These are phyloP conservation scores for human (Homo sapiens) DNA, from an alignment of 2,113 vertebrate species.

Conservation along the genomic window DNA sequence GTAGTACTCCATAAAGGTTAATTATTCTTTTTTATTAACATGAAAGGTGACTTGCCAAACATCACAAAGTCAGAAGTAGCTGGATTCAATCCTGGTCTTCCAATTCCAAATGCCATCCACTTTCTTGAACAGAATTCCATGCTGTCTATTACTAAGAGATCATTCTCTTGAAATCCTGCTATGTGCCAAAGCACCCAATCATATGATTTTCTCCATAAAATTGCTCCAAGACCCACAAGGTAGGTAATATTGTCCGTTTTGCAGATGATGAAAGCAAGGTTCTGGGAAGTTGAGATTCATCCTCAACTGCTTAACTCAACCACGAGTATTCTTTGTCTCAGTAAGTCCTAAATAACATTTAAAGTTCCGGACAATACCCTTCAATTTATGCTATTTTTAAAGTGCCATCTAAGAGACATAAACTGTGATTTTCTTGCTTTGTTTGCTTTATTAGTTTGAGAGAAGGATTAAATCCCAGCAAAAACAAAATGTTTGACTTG, in stretches of 20 bases:
- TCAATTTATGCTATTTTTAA: constrained; percentile 6
- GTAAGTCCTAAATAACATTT: constrained; percentile 26
- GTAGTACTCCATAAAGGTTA: neutral
- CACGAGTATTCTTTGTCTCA: constrained; percentile 4
- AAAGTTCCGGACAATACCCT: constrained; percentile 54
- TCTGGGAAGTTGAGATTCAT: neutral
- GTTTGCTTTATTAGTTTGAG: constrained; percentile 61
- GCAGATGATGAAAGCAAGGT: neutral
- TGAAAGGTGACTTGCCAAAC: neutral
- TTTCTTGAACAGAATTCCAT: neutral
- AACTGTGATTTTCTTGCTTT: constrained; percentile 57
- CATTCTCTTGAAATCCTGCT: neutral
- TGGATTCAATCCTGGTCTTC: neutral
- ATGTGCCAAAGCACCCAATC: neutral
- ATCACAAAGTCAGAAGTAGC: neutral
- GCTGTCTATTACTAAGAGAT: neutral
- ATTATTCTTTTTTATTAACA: neutral
- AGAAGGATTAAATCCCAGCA: constrained; percentile 44
- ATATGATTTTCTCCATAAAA: neutral
- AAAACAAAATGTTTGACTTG: constrained; percentile 65
- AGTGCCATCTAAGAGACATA: constrained; percentile 41
- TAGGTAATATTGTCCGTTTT: neutral
- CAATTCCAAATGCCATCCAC: neutral
- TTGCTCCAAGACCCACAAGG: neutral
- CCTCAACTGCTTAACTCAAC: neutral